Conservation (phyloP, 1,140 invertebrate genomes). For the Atopsyche davidsoni region DNA sequence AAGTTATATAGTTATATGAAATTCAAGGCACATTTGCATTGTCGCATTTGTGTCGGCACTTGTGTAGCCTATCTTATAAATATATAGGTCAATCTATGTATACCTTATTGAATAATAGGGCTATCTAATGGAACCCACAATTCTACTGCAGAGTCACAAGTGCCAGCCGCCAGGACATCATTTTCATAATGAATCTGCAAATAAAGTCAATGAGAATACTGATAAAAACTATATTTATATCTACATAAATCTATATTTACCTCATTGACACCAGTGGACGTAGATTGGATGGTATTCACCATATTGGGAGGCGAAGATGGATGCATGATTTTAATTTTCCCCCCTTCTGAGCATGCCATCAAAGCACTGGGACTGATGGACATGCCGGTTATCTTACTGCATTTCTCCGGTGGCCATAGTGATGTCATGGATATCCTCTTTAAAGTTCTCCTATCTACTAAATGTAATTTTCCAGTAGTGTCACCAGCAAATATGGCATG, state of each 20-base stretch:
- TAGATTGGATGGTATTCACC: slow-evolving; percentile 11
- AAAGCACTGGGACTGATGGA: slow-evolving; percentile 16
- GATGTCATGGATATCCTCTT: slow-evolving; percentile 2
- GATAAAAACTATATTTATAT: slow-evolving; percentile 1
- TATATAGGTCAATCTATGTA: too few species aligned
- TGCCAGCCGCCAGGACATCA: slow-evolving; percentile 19
- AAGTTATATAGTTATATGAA: too few species aligned
- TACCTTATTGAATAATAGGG: slow-evolving; percentile 3
- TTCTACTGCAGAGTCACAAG: slow-evolving; percentile 22
- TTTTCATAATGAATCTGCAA: slow-evolving; percentile 26
- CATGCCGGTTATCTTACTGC: slow-evolving; percentile 21
- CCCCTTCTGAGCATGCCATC: slow-evolving; percentile 16
- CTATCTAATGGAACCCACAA: slow-evolving; percentile 23
- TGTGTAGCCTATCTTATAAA: too few species aligned
- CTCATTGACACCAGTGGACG: slow-evolving; percentile 16
- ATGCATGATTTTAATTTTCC: slow-evolving; percentile 23
- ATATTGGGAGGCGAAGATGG: slow-evolving; percentile 23
- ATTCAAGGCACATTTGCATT: too few species aligned
- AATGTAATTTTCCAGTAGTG: slow-evolving; percentile 14
- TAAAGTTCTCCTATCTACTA: slow-evolving; percentile 16
- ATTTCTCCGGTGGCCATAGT: neutral
- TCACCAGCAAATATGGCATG: slow-evolving; percentile 22
- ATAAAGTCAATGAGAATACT: neutral
- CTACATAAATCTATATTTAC: slow-evolving; percentile 14
- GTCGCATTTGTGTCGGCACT: too few species aligned